Base-by-base conservation (phyloP, 2,113 vertebrate species). In the Mastomys natalensis region DNA sequence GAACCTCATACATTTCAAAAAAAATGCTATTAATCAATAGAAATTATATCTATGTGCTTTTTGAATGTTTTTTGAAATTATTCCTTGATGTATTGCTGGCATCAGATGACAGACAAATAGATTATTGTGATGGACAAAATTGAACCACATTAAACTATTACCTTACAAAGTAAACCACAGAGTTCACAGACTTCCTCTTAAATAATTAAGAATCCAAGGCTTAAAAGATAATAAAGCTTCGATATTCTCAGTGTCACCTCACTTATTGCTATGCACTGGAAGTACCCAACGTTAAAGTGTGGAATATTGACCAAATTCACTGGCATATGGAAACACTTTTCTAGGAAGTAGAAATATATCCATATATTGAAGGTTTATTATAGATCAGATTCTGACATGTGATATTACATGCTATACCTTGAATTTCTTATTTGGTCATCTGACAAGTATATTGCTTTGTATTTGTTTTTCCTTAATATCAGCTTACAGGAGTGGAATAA, bases 61-160 rank as follows among this genome's bases (percentile, higher is more conserved):
- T 87, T 87, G 86, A 86, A 72, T 21, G 76, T 74, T 76, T 17
- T 55, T 80, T 94, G 64, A 80, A 68, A 81, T 82, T 87, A 87
- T 70, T 45, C n/a, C 9, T n/a, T 74, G 60, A 29, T 15, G 55
- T 82, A 16, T 87, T 40, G 29, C 31, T 76, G 55, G 24, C 1
- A 43, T 92, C 66, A 88, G 34, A 15, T 53, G 74, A 87, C 29
- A 91, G 16, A 90, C 81, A 95, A 58, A 48, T 26, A 5, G 12
- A 60, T 86, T 51, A 37, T 34, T 48, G 43, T 74, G n/a, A 93
- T 82, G 2, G 2, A 55, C 87, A 91, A 48, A 34, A 26, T 66
- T 66, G 66, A 86, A 87, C 34, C 40, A 3, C 7, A 88, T 88
- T 74, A 82, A 82, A 60, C 0, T 2, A 40, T 22, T 34, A 60